Percentiles rank a stretch among this genome's conserved stretches.
phyloP scores from a whole-genome alignment of 2,797 vertebrate genomes.

The Microhierax caerulescens region DNA sequence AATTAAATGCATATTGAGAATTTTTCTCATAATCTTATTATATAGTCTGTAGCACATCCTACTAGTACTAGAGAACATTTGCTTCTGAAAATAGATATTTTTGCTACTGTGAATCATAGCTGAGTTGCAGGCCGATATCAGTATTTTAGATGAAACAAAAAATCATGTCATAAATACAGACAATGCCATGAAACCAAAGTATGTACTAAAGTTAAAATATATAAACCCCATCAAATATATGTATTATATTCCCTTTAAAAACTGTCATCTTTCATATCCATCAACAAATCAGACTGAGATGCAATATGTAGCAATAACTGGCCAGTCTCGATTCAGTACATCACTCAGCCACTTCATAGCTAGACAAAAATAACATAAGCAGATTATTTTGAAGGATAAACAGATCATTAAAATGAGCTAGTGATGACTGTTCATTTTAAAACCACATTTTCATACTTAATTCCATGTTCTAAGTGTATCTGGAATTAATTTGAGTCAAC shows the following conservation, averaged over 20 bases:
- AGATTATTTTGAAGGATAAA: constrained; percentile 3
- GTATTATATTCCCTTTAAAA: constrained; percentile 26
- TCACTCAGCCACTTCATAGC: not conserved
- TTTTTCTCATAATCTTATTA: not conserved
- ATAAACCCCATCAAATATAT: constrained; percentile 3
- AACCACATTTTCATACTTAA: not conserved
- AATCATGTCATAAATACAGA: not conserved
- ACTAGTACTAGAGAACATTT: not conserved
- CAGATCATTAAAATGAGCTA: constrained; percentile 14
- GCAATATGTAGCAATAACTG: constrained; percentile 16
- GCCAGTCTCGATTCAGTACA: not conserved
- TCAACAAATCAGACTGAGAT: constrained; percentile 36
- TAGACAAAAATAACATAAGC: not conserved
- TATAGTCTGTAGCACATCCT: not conserved
- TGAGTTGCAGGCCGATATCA: not conserved
- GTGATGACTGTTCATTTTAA: not conserved
- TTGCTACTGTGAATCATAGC: not conserved
- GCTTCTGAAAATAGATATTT: not conserved
- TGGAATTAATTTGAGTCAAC: not conserved
- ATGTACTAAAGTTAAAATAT: constrained; percentile 5
- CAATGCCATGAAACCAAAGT: constrained; percentile 5
- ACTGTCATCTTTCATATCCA: constrained; percentile 12
- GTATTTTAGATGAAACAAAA: constrained; percentile 29
- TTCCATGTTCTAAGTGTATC: not conserved
- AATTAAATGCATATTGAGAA: not conserved